Base-by-base conservation (phyloP, 2,797 vertebrate genomes). In the Botia kubotai region DNA sequence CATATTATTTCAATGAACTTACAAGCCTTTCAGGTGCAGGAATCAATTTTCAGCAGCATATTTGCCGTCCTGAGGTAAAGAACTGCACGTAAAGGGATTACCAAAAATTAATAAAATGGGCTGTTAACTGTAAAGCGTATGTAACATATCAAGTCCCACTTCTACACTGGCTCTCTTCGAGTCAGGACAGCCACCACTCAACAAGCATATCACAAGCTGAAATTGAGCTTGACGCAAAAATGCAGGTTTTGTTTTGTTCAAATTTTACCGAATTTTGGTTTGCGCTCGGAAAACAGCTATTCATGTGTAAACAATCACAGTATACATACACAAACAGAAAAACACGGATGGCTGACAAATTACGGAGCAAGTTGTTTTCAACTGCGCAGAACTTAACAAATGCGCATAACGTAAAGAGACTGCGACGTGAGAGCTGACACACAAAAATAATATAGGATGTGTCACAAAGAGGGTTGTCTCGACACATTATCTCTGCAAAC, bases 31-130 rank as follows among this genome's bases (percentile, higher is more conserved):
- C 29, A 60, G 66, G 72, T 80, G 88, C 84, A 81, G 86, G 84
- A 83, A 83, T 75, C 82, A 86, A 84, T 74, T 79, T 46, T 83
- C 72, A 82, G 63, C 43, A 62, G 52, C 52, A 52, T 63, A 86
- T 85, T 80, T 83, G 77, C 70, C 72, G 8, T 76, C 46, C 12
- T 80, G 81, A 80, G 75, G 84, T 84, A 83, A 77, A 82, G 83
- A 33, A 88, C 90, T 91, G 89, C 91, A 89, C 88, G 88, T 85
- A 93, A 93, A 89, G 88, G 89, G 87, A 92, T 94, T 92, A 92
- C 75, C 77, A 82, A 89, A 52, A 90, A 93, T 92, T 90, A 92
- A 93, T 90, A 88, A 85, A 82, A 83, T 85, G 86, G 84, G 86
- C 86, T 88, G 88, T 88, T 88, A 88, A 79, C 86, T 90, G 89